Base-by-base conservation (phyloP, 2,888 invertebrate species). In the Cynaeus angustus region DNA sequence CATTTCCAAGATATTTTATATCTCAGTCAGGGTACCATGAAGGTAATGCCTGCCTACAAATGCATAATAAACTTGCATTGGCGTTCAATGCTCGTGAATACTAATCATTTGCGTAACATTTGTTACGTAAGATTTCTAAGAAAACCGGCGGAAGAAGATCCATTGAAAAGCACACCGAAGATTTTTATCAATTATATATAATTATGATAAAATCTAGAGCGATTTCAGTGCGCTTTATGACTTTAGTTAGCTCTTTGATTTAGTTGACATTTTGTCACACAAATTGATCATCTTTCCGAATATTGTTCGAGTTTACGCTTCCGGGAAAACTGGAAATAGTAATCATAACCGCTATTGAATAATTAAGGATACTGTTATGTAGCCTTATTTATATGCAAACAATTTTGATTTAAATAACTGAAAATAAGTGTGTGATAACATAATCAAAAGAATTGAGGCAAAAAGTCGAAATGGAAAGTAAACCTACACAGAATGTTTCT, bases 51-150 rank as follows among this genome's bases (percentile, higher is more conserved):
- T 52, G 52, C 59, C 55, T 59, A 56, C 67, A 61, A 61, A 52
- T 64, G 68, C 68, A 70, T 56, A 71, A 66, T 62, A 56, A 72
- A 70, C 65, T 61, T 66, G 69, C 66, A 61, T 43, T 46, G 52
- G 59, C 41, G 59, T 43, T 38, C 38, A 58, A 65, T 59, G 38
- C 45, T 65, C 50, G 16, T 66, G 70, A 59, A 70, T 70, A 61
- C 66, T 59, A 70, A 70, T 66, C 45, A 46, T 66, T 66, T 59
- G 59, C 43, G 70, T 61, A 70, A 70, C 26, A 58, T 38, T 53
- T 28, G 48, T 70, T 52, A 64, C 37, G 62, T 48, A 67, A 67
- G 33, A 55, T 55, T 70, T 70, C 70, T 37, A 30, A 61, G 70
- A 70, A 62, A n/a, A 21, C 13, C 70, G 50, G 56, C 66, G 66